These are phyloP conservation scores for Yponomeuta cagnagella DNA, from an alignment of 2,888 invertebrate species.

Conservation along the genomic window DNA sequence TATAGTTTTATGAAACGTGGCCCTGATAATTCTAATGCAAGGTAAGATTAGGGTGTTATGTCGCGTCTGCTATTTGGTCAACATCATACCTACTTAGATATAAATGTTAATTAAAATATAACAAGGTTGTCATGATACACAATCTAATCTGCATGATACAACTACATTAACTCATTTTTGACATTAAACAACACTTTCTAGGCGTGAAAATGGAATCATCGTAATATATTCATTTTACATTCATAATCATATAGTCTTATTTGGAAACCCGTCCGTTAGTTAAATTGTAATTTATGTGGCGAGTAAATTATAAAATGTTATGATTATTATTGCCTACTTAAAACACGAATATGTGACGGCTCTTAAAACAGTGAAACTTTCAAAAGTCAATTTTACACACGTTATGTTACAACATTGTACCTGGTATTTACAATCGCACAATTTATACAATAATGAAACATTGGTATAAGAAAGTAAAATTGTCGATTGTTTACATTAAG, in stretches of 20 bases:
- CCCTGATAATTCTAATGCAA: no score
- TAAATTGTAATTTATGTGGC: constrained; percentile 40
- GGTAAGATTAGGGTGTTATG: no score
- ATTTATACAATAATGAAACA: constrained; percentile 21
- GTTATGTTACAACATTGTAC: background rate
- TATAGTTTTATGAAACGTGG: no score
- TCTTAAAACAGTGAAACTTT: background rate
- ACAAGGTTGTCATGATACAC: constrained; percentile 31
- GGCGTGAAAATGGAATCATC: constrained; percentile 33
- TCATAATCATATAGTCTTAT: constrained; percentile 40
- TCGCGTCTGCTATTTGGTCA: no score
- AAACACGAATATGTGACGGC: background rate
- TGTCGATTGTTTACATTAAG: constrained; percentile 58
- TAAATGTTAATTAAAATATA: constrained; percentile 32
- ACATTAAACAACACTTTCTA: constrained; percentile 32
- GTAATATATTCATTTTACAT: constrained; percentile 33
- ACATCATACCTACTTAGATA: no score
- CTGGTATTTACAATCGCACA: background rate
- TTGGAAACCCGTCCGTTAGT: constrained; percentile 40
- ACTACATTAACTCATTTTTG: constrained; percentile 30
- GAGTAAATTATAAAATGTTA: constrained; percentile 33
- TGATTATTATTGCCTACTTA: constrained; percentile 26
- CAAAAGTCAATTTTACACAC: background rate
- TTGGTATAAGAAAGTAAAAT: constrained; percentile 42
- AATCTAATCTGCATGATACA: constrained; percentile 36